These are phyloP conservation scores for Drosophila eohydei DNA, from an alignment of 2,888 invertebrate species.

Conservation along the genomic window DNA sequence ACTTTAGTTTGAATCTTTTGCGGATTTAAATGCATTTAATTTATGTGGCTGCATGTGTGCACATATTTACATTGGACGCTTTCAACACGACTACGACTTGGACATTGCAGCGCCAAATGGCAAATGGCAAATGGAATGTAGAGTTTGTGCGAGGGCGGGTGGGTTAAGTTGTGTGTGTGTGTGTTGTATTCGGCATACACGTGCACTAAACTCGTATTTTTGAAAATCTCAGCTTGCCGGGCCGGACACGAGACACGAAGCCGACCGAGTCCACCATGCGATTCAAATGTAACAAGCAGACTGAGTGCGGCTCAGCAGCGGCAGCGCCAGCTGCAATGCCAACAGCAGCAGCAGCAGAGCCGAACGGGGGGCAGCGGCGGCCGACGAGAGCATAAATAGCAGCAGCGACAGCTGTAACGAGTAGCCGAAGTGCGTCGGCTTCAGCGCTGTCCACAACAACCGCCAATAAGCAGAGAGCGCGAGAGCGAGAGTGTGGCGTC, in stretches of 20 bases:
- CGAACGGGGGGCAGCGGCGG: constrained; percentile 23
- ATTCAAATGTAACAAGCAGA: constrained; percentile 71
- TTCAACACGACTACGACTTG: constrained; percentile 47
- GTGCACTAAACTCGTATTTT: constrained; percentile 58
- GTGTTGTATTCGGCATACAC: constrained; percentile 28
- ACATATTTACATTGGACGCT: constrained; percentile 64
- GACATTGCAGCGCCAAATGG: constrained; percentile 18
- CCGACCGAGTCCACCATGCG: constrained; percentile 63
- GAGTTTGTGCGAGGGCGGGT: neutral
- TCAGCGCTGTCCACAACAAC: constrained; percentile 25
- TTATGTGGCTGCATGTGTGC: constrained; percentile 62
- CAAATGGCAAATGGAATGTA: constrained; percentile 9
- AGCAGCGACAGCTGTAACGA: constrained; percentile 35
- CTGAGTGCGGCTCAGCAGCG: constrained; percentile 52
- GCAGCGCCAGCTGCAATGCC: constrained; percentile 21
- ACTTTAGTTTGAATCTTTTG: constrained; percentile 63
- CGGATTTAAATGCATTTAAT: constrained; percentile 74
- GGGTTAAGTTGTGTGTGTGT: neutral
- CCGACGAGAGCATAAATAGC: constrained; percentile 42
- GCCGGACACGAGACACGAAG: constrained; percentile 54
- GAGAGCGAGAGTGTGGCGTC: constrained; percentile 7
- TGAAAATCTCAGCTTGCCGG: constrained; percentile 55
- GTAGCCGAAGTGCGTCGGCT: constrained; percentile 44
- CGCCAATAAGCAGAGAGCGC: constrained; percentile 52
- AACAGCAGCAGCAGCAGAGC: constrained; percentile 21